phyloP scores from a whole-genome alignment of 2,797 vertebrate species.

The Danio choprae region DNA sequence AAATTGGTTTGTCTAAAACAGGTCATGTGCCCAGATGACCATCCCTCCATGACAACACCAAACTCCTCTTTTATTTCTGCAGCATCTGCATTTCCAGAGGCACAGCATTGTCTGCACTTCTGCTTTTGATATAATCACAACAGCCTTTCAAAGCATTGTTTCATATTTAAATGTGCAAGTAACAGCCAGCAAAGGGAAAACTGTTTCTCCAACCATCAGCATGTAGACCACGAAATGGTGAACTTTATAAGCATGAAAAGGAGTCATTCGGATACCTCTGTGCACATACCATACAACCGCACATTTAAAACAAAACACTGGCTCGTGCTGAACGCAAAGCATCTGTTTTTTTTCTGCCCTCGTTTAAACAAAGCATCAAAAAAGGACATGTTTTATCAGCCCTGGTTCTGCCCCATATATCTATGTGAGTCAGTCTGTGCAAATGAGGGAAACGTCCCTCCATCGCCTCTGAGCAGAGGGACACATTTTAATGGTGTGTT shows the following conservation, averaged over 20 bases:
- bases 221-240: neutral
- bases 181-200: conserved; percentile 9
- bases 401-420: neutral
- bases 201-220: conserved; percentile 13
- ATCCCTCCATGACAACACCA: conserved; percentile 11
- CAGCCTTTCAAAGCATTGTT: conserved; percentile 21
- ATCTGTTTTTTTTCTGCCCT: neutral
- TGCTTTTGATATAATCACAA: conserved; percentile 35
- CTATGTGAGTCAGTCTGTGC: conserved; percentile 54
- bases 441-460: conserved; percentile 61
- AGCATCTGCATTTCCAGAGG: conserved; percentile 26
- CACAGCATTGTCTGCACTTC: conserved; percentile 9
- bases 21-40: neutral
- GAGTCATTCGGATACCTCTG: conserved; percentile 12
- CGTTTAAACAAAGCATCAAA: conserved; percentile 38
- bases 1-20: neutral
- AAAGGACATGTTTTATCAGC: conserved; percentile 4
- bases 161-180: conserved; percentile 24
- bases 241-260: conserved; percentile 2
- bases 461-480: conserved; percentile 13
- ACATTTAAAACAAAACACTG: conserved; percentile 41
- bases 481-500: conserved; percentile 44
- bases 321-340: conserved; percentile 25
- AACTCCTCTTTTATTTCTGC: conserved; percentile 34
- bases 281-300: neutral